Evolutionary conservation across 2,113 vertebrate genomes (phyloP).

Genomic region (Neolamprologus tretocephalus): DNA sequence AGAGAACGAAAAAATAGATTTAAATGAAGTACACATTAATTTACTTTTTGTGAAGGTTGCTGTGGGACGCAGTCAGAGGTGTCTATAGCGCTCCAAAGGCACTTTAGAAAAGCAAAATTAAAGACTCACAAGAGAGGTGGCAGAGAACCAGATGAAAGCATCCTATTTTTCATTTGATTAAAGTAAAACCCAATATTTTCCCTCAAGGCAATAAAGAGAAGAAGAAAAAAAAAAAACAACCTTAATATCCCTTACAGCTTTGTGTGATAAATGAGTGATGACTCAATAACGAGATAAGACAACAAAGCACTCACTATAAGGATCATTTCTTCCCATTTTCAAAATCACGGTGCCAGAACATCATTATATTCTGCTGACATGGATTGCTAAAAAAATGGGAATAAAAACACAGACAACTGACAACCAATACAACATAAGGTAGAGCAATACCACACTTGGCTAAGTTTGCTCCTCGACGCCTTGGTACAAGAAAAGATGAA

Average conservation of each 20-base stretch:
- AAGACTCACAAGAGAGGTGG: background rate
- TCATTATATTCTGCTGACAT: conserved; percentile 1
- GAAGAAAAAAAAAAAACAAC: background rate
- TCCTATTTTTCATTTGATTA: background rate
- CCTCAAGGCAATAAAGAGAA: background rate
- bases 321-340: conserved; percentile 36
- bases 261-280: conserved; percentile 20
- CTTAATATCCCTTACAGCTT: background rate
- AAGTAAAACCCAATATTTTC: background rate
- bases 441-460: conserved; percentile 34
- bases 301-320: background rate
- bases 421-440: background rate
- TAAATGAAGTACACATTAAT: background rate
- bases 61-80: background rate
- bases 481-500: conserved; percentile 1
- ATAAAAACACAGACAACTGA: background rate
- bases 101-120: background rate
- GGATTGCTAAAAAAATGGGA: background rate
- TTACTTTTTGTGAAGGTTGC: background rate
- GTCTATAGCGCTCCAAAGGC: background rate
- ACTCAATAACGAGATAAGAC: conserved; percentile 16
- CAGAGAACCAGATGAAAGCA: background rate
- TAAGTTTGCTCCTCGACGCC: conserved; percentile 14
- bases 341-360: background rate
- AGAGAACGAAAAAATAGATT: background rate